Evolutionary conservation across 2,888 invertebrate genomes (phyloP), one percentile per base, ranked within the genome.

Genomic region (Melanostoma scalare): DNA sequence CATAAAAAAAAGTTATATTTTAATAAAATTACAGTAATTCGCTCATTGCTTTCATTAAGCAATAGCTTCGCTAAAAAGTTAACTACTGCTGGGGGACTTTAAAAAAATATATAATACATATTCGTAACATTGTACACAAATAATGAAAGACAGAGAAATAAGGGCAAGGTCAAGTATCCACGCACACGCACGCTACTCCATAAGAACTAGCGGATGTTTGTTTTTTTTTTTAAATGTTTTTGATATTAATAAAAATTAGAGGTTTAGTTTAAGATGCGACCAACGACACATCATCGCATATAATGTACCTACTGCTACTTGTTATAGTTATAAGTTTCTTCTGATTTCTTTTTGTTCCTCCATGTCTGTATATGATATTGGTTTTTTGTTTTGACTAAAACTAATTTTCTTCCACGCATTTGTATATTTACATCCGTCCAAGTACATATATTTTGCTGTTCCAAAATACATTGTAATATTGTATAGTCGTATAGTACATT

Each of bases 191-290:
- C 58, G 36, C 56, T 44, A 33, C 50, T 55, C 42, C 53, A 30
- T 42, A 63, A 52, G 2, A 52, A 63, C 3, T 6, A 72, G 44
- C 40, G 42, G 10, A 20, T 20, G 20, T 56, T 55, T 31, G n/a
- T 56, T 53, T 40, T 4, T 50, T 42, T 48, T 38, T 20, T 63
- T 9, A 61, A 50, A 55, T 6, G 30, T 63, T 63, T 58, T 60
- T 40, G 20, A 20, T 20, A 20, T 20, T 20, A 20, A 20, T 20
- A 20, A 55, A 55, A 74, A 84, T 75, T 68, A 52, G 86, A 86
- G 89, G 89, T 90, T 89, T 89, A 86, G 87, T 90, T 90, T 90
- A 89, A 90, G 89, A 90, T 90, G 89, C 89, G 88, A 89, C 89
- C 89, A 89, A 89, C 68, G 68, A 63, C 87, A 89, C 90, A 90